Base-by-base conservation (phyloP, 2,888 invertebrate genomes). In the Dynastes grantii region DNA sequence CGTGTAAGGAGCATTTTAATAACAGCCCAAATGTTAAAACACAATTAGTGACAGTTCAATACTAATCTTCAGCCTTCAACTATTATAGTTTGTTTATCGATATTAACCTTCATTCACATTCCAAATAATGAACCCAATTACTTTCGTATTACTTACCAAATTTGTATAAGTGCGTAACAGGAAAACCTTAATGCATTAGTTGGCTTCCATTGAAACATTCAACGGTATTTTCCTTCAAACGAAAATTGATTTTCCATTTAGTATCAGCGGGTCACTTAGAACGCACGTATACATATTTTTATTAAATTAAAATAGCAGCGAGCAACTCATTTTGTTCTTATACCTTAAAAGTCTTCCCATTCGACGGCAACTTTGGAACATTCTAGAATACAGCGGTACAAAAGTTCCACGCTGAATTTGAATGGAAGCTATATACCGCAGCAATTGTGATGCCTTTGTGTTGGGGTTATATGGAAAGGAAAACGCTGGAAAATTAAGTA, bases 301-400 rank as follows among this genome's bases (percentile, higher is more conserved):
- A 55, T 55, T 55, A 55, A 55, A 55, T 55, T 55, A 55, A 55
- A n/a, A 4, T 55, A 22, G 55, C n/a, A 55, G 13, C 55, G 55
- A 55, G 5, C 6, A 55, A 1, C 6, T 22, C 55, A 22, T 22
- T 22, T 55, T 16, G 16, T 16, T 55, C 22, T 16, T n/a, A 55
- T 22, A 16, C 22, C 13, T 55, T 55, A 16, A 55, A 55, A 55
- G 55, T 22, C 22, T 55, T 22, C 55, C 16, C 13, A 13, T 55
- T 55, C n/a, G 8, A 45, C 13, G n/a, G 55, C 2, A 55, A 22
- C 55, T 55, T 55, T 16, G 16, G 55, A 55, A n/a, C 8, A 16
- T 55, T 55, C n/a, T 22, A 22, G 16, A 55, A 55, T n/a, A 55
- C 2, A 55, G 13, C 8, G n/a, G 55, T 22, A 22, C 55, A 55